Conservation (phyloP, 2,113 vertebrate genomes). For the Sphyrna mokarran region DNA sequence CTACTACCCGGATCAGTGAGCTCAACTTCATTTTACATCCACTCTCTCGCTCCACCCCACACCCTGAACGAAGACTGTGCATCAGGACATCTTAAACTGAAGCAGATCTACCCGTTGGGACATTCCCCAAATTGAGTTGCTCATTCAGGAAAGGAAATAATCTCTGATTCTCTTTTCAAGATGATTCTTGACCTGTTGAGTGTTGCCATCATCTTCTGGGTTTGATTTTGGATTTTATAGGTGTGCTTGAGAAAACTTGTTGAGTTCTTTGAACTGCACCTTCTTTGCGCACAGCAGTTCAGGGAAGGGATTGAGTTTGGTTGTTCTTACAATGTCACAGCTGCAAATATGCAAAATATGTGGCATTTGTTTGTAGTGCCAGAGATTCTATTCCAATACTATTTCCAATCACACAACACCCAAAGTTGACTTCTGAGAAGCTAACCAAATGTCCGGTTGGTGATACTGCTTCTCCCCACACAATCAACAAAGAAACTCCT, state of each 20-base stretch:
- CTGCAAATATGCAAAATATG: background rate
- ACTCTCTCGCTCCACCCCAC: too few species aligned
- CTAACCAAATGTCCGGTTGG: background rate
- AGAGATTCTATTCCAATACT: background rate
- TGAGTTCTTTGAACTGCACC: background rate
- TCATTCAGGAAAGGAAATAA: too few species aligned
- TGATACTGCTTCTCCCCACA: background rate
- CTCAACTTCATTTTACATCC: too few species aligned
- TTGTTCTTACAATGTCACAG: background rate
- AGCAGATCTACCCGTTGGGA: too few species aligned
- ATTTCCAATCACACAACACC: background rate
- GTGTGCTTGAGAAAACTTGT: background rate
- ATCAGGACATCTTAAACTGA: too few species aligned
- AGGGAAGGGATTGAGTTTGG: background rate
- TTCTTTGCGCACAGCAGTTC: background rate
- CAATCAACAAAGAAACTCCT: background rate
- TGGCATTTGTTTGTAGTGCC: background rate
- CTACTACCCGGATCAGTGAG: too few species aligned
- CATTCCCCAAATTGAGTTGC: too few species aligned
- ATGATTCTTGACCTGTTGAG: too few species aligned
- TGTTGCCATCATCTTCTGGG: too few species aligned
- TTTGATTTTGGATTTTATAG: too few species aligned
- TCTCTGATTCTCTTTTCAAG: too few species aligned
- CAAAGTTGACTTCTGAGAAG: background rate
- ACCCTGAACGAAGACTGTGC: too few species aligned